A percentile compares a stretch with the other conserved stretches of the same genome.
These are phyloP conservation scores for Zygogramma bicolorata DNA, from an alignment of 2,888 invertebrate species.

Conservation along the genomic window DNA sequence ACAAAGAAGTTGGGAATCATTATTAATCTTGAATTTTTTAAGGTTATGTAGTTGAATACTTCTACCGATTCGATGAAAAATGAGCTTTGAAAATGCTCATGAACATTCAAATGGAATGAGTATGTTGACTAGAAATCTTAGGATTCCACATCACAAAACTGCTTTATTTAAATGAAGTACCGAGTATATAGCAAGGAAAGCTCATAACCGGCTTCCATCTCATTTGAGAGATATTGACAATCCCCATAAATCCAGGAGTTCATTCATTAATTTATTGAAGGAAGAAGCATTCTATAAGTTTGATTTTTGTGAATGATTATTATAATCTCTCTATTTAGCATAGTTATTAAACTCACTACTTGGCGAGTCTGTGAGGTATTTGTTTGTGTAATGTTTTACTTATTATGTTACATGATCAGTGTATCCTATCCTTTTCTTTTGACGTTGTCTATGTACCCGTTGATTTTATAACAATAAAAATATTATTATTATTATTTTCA, in stretches of 20 bases:
- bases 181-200: not conserved
- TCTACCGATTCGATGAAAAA: no score
- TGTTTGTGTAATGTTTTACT: not conserved
- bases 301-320: not conserved
- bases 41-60: no score
- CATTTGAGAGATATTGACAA: not conserved
- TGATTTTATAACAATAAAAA: no score
- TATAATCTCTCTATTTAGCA: no score
- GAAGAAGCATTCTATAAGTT: not conserved
- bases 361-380: not conserved
- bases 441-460: no score
- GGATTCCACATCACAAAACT: not conserved
- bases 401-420: not conserved
- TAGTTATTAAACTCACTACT: no score
- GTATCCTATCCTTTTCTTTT: no score
- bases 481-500: no score
- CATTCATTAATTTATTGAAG: not conserved
- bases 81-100: not conserved
- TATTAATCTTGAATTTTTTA: no score
- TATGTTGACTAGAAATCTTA: not conserved
- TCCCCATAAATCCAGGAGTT: not conserved
- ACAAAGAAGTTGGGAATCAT: no score
- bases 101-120: not conserved
- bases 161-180: not conserved
- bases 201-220: not conserved